Conservation (phyloP, 2,113 vertebrate species). For the Istiophorus platypterus region DNA sequence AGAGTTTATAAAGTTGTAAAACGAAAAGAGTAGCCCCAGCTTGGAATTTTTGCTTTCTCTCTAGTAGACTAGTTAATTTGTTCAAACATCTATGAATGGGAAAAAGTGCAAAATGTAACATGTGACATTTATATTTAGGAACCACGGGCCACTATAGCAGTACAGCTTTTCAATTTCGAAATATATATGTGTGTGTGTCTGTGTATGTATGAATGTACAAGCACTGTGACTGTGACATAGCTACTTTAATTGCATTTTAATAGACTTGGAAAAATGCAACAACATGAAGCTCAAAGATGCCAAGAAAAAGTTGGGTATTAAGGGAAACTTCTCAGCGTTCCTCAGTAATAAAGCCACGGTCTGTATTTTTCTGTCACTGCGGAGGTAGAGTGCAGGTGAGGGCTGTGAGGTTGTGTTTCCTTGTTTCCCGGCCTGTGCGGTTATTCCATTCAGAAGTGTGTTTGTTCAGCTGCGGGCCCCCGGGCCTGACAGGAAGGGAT, state of each 20-base stretch:
- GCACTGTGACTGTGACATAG: background rate
- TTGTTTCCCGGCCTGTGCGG: constrained; percentile 43
- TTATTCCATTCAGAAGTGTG: constrained; percentile 68
- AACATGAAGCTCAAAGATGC: background rate
- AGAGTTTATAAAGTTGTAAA: constrained; percentile 51
- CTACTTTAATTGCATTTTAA: background rate
- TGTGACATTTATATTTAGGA: too few relatives aligned
- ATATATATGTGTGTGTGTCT: too few relatives aligned
- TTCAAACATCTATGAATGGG: background rate
- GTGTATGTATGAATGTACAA: too few relatives aligned
- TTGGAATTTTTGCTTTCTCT: background rate
- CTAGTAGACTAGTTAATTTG: background rate
- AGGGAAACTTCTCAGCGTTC: constrained; percentile 4
- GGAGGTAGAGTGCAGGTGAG: constrained; percentile 21
- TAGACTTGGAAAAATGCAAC: background rate
- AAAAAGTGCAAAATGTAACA: background rate
- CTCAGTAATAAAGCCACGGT: constrained; percentile 21
- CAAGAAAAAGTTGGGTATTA: background rate
- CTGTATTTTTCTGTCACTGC: constrained; percentile 40
- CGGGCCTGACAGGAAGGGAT: constrained; percentile 46
- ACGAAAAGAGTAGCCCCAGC: background rate
- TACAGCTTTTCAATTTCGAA: background rate
- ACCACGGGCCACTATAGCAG: too few relatives aligned
- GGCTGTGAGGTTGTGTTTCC: constrained; percentile 34
- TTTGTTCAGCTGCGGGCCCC: constrained; percentile 75